These are phyloP conservation scores for Siderastrea siderea DNA, from an alignment of 92 coral and sea anemone genomes.

Conservation along the genomic window DNA sequence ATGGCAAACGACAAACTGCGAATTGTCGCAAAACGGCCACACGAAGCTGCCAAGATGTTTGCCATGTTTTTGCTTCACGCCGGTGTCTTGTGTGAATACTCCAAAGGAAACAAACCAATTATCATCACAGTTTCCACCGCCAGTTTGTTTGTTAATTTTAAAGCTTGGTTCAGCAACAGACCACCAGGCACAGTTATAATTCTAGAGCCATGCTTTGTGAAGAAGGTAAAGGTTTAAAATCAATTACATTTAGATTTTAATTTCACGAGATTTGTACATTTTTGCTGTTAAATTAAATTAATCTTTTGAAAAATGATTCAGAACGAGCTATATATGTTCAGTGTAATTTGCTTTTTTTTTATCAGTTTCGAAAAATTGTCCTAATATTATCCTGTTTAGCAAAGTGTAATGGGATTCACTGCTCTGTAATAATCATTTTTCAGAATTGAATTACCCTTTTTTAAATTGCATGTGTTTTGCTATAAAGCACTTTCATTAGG, in stretches of 20 bases:
- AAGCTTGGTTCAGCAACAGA: too few species aligned
- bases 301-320: background rate
- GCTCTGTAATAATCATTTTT: background rate
- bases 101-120: constrained; percentile 50
- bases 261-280: too few species aligned
- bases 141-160: too few species aligned
- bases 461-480: background rate
- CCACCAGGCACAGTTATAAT: too few species aligned
- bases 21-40: constrained; percentile 43
- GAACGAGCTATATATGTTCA: background rate
- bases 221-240: too few species aligned
- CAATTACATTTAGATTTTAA: too few species aligned
- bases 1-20: constrained; percentile 29
- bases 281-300: background rate
- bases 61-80: constrained; percentile 29
- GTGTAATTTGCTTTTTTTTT: background rate
- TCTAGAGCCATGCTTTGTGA: too few species aligned
- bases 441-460: too few species aligned
- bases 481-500: background rate
- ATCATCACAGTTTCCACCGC: too few species aligned
- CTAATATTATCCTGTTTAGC: background rate
- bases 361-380: background rate
- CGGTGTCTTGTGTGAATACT: constrained; percentile 33
- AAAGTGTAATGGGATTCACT: background rate
- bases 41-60: constrained; percentile 50